Evolutionary conservation across 2,113 vertebrate genomes (phyloP), one percentile per base, ranked within the genome.

Genomic region (Osmerus mordax): DNA sequence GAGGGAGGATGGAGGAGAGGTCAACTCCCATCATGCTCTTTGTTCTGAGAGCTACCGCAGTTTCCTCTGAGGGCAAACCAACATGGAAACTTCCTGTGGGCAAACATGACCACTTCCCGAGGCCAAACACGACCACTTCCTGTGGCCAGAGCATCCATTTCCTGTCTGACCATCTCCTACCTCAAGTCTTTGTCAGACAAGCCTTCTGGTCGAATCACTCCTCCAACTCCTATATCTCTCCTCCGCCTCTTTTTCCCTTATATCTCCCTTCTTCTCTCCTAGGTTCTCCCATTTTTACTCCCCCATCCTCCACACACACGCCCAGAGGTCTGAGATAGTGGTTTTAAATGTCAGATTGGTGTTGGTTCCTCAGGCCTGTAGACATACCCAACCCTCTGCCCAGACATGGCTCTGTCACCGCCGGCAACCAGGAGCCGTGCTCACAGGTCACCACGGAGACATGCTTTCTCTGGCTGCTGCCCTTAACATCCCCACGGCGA

Each of bases 401-500:
- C 72, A 67, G 68, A 73, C 70, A 52, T 69, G 61, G 65, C 55
- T 62, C 5, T 8, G 51, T n/a, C 55, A 25, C 62, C 4, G 29
- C 29, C 65, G 65, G 78, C 71, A 72, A 81, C 83, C 47, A 60
- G 51, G 76, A 81, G 81, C 81, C 71, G 72, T 86, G 76, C 82
- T 87, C 78, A 86, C 74, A 82, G 79, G 75, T 83, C 77, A 67
- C 76, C 68, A 69, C 71, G 76, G 82, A 82, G 83, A 86, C 73
- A 69, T 66, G 60, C 70, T 12, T 69, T 77, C 65, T 58, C 79
- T 77, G 77, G 78, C 78, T 69, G 74, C 86, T 83, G 86, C 81
- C 86, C 81, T 89, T 87, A 86, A 71, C 47, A 75, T 88, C 78
- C 53, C 79, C 81, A 81, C 83, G 78, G 86, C 73, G 77, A 80